Conservation (phyloP, 2,888 invertebrate species). For the Philonicus albiceps region DNA sequence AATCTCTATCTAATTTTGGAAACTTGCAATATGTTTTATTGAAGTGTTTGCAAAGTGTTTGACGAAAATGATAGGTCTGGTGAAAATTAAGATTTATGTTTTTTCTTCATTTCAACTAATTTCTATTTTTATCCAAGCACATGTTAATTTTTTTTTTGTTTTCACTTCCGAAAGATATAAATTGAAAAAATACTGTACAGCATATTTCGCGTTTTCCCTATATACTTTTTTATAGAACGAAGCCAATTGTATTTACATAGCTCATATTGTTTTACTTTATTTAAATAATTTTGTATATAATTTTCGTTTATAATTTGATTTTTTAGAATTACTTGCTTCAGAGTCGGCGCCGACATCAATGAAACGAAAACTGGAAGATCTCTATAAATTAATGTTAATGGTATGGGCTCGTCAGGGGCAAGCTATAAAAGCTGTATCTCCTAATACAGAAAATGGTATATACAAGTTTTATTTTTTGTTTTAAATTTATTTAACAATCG, state of each 20-base stretch:
- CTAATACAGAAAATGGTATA: neutral
- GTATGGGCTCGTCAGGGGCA: conserved; percentile 83
- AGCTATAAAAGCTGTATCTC: conserved; percentile 67
- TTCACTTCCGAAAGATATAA: neutral
- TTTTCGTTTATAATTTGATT: conserved; percentile 28
- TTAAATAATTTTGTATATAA: conserved; percentile 27
- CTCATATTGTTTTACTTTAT: conserved; percentile 24
- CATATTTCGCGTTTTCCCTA: neutral
- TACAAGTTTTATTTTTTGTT: neutral
- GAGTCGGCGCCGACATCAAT: conserved; percentile 64
- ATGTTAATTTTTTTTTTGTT: neutral
- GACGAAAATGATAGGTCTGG: neutral
- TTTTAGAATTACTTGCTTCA: conserved; percentile 58
- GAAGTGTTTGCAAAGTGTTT: neutral
- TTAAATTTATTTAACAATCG: no score
- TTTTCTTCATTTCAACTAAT: neutral
- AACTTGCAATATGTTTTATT: neutral
- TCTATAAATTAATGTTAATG: conserved; percentile 81
- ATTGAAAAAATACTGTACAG: neutral
- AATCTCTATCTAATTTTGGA: neutral
- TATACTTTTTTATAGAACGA: neutral
- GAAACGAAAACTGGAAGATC: conserved; percentile 75
- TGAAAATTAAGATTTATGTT: neutral
- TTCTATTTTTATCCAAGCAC: neutral
- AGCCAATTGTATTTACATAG: neutral